These are phyloP conservation scores for Drosophila navojoa DNA, from an alignment of 1,140 invertebrate genomes.

Conservation along the genomic window DNA sequence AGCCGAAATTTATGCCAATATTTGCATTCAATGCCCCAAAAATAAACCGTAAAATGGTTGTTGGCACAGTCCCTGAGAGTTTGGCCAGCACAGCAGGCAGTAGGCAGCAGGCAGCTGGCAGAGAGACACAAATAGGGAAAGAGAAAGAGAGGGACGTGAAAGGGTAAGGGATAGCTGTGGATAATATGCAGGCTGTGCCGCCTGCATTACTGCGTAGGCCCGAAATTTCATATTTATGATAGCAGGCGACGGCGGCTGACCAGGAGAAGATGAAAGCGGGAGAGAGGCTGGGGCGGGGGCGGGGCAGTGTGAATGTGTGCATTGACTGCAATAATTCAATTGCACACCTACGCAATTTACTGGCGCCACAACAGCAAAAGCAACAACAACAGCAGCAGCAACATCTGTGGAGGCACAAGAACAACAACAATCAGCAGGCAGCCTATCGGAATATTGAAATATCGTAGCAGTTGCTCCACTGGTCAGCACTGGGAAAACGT, in stretches of 20 bases:
- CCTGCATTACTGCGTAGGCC: slow-evolving; percentile 37
- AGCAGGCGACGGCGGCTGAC: slow-evolving; percentile 4
- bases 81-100: slow-evolving; percentile 11
- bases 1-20: slow-evolving; percentile 80
- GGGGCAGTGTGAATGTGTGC: slow-evolving; percentile 63
- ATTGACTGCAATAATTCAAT: slow-evolving; percentile 81
- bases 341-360: slow-evolving; percentile 76
- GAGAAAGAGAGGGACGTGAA: no score
- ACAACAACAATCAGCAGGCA: slow-evolving; percentile 26
- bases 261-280: neutral
- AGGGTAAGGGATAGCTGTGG: slow-evolving; percentile 11
- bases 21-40: slow-evolving; percentile 81
- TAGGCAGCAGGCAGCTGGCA: neutral
- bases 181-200: slow-evolving; percentile 32
- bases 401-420: neutral
- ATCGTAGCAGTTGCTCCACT: slow-evolving; percentile 24
- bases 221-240: slow-evolving; percentile 79
- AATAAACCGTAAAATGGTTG: slow-evolving; percentile 78
- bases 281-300: no score
- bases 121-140: no score
- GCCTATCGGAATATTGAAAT: slow-evolving; percentile 48
- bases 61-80: slow-evolving; percentile 34
- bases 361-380: slow-evolving; percentile 34
- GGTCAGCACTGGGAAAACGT: slow-evolving; percentile 44
- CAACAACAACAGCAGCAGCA: slow-evolving; percentile 23